Evolutionary conservation across 2,888 invertebrate genomes (phyloP), one percentile per base, ranked within the genome.

Genomic region (Steinernema scapterisci): DNA sequence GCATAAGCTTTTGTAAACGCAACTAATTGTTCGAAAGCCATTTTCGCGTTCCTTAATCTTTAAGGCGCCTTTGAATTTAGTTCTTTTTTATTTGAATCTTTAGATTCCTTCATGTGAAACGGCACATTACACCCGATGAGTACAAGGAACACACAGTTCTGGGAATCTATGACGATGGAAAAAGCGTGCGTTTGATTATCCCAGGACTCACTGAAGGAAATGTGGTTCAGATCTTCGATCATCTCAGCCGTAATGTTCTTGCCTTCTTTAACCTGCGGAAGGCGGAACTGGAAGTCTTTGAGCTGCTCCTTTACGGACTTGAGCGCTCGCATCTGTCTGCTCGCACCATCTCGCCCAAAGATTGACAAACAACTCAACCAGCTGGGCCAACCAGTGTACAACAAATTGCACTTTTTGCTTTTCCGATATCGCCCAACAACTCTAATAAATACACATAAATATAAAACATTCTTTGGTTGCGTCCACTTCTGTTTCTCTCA

Each of bases 131-230:
- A 5, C 63, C 63, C 21, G 27, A 21, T 16, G 63, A 63, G 16
- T 63, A 63, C 31, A 31, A 16, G 16, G 63, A 63, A 25, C 63
- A 63, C 16, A 63, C 63, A 31, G 7, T 9, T 13, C 38, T 63
- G 31, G 63, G 63, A 11, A 63, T 63, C 27, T 63, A 63, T 31
- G 63, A 63, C 63, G 63, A 63, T 16, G 63, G 63, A 27, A 27
- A 31, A 63, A 27, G 27, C 9, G 63, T 63, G 16, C 16, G 11
- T 21, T 3, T 38, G 9, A 38, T 38, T 38, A 38, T 9, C n/a
- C n/a, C n/a, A n/a, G n/a, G n/a, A n/a, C n/a, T n/a, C n/a, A n/a
- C n/a, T n/a, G n/a, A n/a, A n/a, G n/a, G n/a, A n/a, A 54, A 54
- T 44, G 16, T 16, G 48, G 2, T 16, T 19, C 31, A 63, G 63